Percentiles rank a stretch among this genome's conserved stretches.
Evolutionary conservation across 2,888 invertebrate genomes (phyloP).

Genomic region (Aricia artaxerxes): DNA sequence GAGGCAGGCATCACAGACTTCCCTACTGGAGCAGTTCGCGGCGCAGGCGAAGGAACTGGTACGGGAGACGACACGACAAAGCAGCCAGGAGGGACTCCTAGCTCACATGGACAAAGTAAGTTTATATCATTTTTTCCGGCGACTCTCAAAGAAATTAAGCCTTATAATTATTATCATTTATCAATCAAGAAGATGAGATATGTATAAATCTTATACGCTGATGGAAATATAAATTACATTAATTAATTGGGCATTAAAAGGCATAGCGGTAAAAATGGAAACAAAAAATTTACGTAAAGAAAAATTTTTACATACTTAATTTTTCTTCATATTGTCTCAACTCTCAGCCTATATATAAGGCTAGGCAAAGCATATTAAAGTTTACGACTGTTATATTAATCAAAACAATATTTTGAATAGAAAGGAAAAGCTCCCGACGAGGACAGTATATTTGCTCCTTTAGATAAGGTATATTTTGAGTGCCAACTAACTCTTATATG

Average conservation of each 20-base stretch:
- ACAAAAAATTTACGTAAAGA: background rate
- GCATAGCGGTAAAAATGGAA: background rate
- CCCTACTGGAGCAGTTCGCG: conserved; percentile 92
- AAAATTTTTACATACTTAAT: too few relatives aligned
- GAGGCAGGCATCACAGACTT: conserved; percentile 90
- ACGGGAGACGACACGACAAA: conserved; percentile 91
- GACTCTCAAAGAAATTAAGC: background rate
- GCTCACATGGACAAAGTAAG: conserved; percentile 94
- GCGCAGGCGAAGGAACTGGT: conserved; percentile 94
- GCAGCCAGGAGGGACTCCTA: conserved; percentile 92
- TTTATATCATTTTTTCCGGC: background rate
- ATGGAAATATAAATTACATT: background rate
- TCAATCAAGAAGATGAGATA: background rate
- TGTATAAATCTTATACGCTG: background rate
- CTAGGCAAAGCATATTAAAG: background rate
- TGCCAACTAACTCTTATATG: conserved; percentile 35
- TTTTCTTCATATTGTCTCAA: background rate
- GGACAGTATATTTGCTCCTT: conserved; percentile 87
- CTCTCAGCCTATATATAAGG: background rate
- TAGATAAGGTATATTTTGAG: conserved; percentile 86
- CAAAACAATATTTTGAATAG: conserved; percentile 60
- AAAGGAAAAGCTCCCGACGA: conserved; percentile 90
- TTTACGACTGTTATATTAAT: conserved; percentile 35
- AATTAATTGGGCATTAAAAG: background rate
- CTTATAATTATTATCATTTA: background rate